phyloP scores from a whole-genome alignment of 1,140 invertebrate species.

The Drosophila subobscura region DNA sequence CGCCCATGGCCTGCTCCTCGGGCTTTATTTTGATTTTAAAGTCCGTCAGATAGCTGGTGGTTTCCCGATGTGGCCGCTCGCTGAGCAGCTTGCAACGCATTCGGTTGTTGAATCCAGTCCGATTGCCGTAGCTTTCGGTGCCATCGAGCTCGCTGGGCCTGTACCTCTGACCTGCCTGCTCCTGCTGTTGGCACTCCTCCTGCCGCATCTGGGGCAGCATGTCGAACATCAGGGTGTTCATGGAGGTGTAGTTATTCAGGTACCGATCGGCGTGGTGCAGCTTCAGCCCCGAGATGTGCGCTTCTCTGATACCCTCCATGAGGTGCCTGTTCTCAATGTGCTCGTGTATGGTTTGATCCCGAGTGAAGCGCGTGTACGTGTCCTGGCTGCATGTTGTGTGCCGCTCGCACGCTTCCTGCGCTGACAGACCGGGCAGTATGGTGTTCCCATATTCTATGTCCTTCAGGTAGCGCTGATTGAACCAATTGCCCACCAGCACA shows the following conservation, averaged over 20 bases:
- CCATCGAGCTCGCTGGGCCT: neutral
- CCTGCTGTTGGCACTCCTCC: constrained; percentile 3
- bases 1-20: neutral
- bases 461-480: neutral
- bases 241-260: constrained; percentile 41
- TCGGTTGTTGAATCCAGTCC: neutral
- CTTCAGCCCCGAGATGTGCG: constrained; percentile 2
- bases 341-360: neutral
- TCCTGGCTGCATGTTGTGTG: constrained; percentile 28
- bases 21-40: neutral
- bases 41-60: constrained; percentile 4
- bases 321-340: neutral
- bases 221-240: constrained; percentile 46
- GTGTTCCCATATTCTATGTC: constrained; percentile 12
- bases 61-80: neutral
- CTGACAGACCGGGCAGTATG: constrained; percentile 30
- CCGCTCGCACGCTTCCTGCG: constrained; percentile 13
- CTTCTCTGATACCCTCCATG: constrained; percentile 9
- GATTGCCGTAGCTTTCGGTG: constrained; percentile 36
- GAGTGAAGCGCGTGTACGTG: constrained; percentile 11
- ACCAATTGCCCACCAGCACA: constrained; percentile 38
- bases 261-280: constrained; percentile 28
- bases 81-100: neutral
- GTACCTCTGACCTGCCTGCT: neutral
- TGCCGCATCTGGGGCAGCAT: constrained; percentile 20